phyloP scores from a whole-genome alignment of 2,113 vertebrate genomes.

The Sapayoa aenigma region DNA sequence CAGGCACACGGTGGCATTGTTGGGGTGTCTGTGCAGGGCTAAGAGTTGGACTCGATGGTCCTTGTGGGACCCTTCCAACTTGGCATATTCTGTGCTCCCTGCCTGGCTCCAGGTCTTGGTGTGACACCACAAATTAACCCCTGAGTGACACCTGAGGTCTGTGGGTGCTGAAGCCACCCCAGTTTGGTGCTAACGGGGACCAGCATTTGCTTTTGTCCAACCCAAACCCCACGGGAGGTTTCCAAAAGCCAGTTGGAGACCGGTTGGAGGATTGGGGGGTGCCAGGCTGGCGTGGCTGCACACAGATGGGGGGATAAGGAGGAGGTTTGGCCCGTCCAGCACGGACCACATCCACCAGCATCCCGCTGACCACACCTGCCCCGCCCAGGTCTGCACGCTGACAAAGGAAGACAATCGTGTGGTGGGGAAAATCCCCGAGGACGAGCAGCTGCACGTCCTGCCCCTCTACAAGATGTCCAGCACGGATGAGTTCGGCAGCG shows the following conservation, averaged over 20 bases:
- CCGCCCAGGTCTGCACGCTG: conserved; percentile 91
- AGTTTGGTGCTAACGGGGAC: neutral
- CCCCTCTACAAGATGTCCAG: conserved; percentile 90
- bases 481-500: conserved; percentile 90
- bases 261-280: accelerated
- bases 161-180: neutral
- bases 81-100: neutral
- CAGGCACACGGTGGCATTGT: neutral
- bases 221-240: neutral
- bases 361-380: neutral
- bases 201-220: neutral
- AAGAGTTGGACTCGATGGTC: neutral
- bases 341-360: accelerated
- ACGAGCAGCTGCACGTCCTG: conserved; percentile 95
- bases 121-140: neutral
- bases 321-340: neutral
- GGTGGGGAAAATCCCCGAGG: conserved; percentile 86
- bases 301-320: accelerated
- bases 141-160: neutral
- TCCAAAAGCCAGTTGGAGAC: accelerated
- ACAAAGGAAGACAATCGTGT: conserved; percentile 95
- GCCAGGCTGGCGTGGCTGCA: neutral
- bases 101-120: too few species aligned
- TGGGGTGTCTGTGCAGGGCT: neutral
- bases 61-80: neutral